These are phyloP conservation scores for Etia nguti DNA, from an alignment of 2,113 vertebrate species.

Conservation along the genomic window DNA sequence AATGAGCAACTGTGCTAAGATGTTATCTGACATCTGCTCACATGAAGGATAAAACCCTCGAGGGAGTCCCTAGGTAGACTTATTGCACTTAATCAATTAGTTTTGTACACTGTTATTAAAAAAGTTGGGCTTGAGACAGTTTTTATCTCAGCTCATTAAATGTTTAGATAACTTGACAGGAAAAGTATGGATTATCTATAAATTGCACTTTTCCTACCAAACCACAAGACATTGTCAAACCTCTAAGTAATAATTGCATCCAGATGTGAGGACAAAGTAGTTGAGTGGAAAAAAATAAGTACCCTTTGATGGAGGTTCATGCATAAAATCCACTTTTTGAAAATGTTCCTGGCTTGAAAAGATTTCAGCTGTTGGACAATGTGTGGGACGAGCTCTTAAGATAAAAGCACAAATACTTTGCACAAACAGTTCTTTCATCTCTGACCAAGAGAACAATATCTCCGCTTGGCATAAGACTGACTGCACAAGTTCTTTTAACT, in stretches of 20 bases:
- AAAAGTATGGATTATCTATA: conserved; percentile 15
- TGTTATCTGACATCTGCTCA: conserved; percentile 27
- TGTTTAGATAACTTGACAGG: neutral
- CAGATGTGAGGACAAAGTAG: conserved; percentile 60
- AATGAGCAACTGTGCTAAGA: conserved; percentile 3
- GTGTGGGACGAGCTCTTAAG: conserved; percentile 49
- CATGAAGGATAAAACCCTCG: neutral
- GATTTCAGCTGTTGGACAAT: conserved; percentile 62
- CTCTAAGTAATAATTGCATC: conserved; percentile 37
- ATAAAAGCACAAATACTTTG: conserved; percentile 55
- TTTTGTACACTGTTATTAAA: neutral
- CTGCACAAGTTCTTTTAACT: conserved; percentile 27
- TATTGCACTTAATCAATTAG: neutral
- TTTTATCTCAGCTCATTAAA: neutral
- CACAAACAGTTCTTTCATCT: conserved; percentile 64
- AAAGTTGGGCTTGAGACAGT: neutral
- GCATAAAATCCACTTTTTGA: conserved; percentile 50
- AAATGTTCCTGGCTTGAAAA: conserved; percentile 52
- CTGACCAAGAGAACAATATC: conserved; percentile 58
- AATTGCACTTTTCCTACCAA: conserved; percentile 15
- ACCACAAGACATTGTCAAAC: conserved; percentile 18
- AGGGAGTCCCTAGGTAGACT: neutral
- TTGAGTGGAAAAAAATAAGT: neutral
- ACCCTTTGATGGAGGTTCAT: conserved; percentile 53
- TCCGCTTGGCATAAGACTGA: conserved; percentile 22